phyloP scores from a whole-genome alignment of 1,140 invertebrate genomes.

The Drosophila azteca region DNA sequence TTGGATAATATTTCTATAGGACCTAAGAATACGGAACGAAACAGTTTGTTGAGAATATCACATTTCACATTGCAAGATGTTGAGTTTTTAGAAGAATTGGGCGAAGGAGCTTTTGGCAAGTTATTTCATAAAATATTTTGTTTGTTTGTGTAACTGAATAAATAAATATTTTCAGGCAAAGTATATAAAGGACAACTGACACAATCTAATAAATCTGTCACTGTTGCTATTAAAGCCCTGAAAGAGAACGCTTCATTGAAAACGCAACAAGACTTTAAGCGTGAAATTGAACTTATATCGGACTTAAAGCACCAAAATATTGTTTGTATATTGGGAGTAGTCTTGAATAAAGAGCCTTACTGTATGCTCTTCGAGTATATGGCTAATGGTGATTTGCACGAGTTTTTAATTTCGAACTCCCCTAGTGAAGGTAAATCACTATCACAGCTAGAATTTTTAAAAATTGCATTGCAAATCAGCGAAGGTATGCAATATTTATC shows the following conservation, averaged over 20 bases:
- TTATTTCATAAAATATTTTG: not conserved
- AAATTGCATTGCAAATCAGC: slow-evolving; percentile 95
- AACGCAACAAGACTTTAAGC: slow-evolving; percentile 95
- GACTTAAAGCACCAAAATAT: slow-evolving; percentile 98
- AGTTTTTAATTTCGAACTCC: slow-evolving; percentile 95
- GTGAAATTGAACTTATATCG: slow-evolving; percentile 96
- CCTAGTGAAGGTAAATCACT: slow-evolving; percentile 91
- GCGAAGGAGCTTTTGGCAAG: slow-evolving; percentile 97
- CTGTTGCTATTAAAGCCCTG: slow-evolving; percentile 96
- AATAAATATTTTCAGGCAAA: slow-evolving; percentile 86
- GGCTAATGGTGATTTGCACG: slow-evolving; percentile 96
- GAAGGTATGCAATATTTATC: slow-evolving; percentile 97
- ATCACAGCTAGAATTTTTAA: slow-evolving; percentile 91
- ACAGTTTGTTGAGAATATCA: slow-evolving; percentile 86
- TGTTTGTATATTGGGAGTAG: slow-evolving; percentile 96
- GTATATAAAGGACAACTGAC: slow-evolving; percentile 95
- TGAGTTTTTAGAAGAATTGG: slow-evolving; percentile 95
- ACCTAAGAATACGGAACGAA: slow-evolving; percentile 82
- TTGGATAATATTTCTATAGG: slow-evolving; percentile 51
- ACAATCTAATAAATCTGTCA: slow-evolving; percentile 87
- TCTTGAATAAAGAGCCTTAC: slow-evolving; percentile 94
- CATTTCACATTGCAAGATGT: slow-evolving; percentile 91
- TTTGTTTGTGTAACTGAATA: not conserved
- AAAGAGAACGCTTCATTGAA: slow-evolving; percentile 96
- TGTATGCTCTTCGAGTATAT: slow-evolving; percentile 99